Evolutionary conservation across 2,888 invertebrate species (phyloP).

Genomic region (Campoplex capitator): DNA sequence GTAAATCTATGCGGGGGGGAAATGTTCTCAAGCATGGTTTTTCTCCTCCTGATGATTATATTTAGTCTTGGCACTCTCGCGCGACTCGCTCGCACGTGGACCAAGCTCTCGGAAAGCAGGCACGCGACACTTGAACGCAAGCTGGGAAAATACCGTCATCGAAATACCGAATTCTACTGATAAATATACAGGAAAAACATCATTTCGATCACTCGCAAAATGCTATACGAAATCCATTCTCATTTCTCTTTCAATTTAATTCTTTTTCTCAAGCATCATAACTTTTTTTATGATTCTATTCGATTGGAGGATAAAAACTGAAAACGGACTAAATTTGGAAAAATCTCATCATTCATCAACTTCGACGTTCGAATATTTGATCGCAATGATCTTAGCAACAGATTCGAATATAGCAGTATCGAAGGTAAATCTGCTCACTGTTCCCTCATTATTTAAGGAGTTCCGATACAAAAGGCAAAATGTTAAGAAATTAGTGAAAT

Average conservation of each 20-base stretch:
- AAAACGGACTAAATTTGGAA: too few relatives aligned
- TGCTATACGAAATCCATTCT: neutral
- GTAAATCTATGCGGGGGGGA: conserved; percentile 67
- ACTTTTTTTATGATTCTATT: neutral
- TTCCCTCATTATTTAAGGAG: neutral
- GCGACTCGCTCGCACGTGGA: conserved; percentile 58
- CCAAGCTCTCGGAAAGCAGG: conserved; percentile 25
- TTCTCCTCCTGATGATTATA: conserved; percentile 66
- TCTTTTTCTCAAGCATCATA: neutral
- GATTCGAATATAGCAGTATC: neutral
- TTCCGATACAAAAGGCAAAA: too few relatives aligned
- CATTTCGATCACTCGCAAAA: neutral
- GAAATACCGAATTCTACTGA: neutral
- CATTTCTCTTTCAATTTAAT: neutral
- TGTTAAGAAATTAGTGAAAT: too few relatives aligned
- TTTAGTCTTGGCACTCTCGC: conserved; percentile 61
- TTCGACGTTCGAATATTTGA: neutral
- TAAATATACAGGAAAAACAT: neutral
- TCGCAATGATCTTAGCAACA: neutral
- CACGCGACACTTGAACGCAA: conserved; percentile 35
- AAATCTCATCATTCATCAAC: too few relatives aligned
- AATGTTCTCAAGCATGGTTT: conserved; percentile 56
- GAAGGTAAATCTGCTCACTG: neutral
- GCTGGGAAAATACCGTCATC: conserved; percentile 45
- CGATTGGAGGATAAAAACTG: neutral